Base-by-base conservation (phyloP, 2,113 vertebrate genomes). In the Lucifuga dentata region DNA sequence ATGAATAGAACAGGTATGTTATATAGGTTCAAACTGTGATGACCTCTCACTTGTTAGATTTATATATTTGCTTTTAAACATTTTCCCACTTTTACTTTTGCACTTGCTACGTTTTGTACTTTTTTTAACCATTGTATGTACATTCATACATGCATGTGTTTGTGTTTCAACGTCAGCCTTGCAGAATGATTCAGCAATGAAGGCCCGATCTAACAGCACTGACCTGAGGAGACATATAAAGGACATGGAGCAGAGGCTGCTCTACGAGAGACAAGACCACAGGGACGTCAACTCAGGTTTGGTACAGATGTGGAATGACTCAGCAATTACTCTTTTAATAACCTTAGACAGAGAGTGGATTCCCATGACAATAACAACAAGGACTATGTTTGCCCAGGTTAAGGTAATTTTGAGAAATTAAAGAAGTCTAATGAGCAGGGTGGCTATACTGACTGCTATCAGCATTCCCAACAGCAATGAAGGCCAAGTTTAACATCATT, bases 221-320 rank as follows among this genome's bases (percentile, higher is more conserved):
- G 80, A 76, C 39, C 78, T 95, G 55, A 88, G 61, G 70, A 67
- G 4, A 41, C 83, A 64, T 24, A 40, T 93, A 44, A 83, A 63
- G 45, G 81, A 79, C 19, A 50, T 91, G 57, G 86, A 94, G 82
- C 84, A 86, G 50, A 86, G 69, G 1, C 73, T 93, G 69, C 76
- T 91, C 26, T 59, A 66, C 3, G 86, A 92, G 33, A 59, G 0
- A 56, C 83, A 85, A 12, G 89, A 93, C 84, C 88, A 89, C 61
- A 61, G 65, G 78, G 93, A 92, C 45, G 36, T 93, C 70, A 86
- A 75, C 46, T 80, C 88, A 88, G 92, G 93, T 94, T 61, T 10
- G 13, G 46, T 58, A 61, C 48, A 21, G 46, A 32, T 6, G 1
- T 15, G 59, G 40, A 55, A 68, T 36, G 49, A 60, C 75, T 76